A percentile compares a stretch with the other conserved stretches of the same genome.
Evolutionary conservation across 1,140 invertebrate species (phyloP).

Genomic region (Pseudomyrmex concolor): DNA sequence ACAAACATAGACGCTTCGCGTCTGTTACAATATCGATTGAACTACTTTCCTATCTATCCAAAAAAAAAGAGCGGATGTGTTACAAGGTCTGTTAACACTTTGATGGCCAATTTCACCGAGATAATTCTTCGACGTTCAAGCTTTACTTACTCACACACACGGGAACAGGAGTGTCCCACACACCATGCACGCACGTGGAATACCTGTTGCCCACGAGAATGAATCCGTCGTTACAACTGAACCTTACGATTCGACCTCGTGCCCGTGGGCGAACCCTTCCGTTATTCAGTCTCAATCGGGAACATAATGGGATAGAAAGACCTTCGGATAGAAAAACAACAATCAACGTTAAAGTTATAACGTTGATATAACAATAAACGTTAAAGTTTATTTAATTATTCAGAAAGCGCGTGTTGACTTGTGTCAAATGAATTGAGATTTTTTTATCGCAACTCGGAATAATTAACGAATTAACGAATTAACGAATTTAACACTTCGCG

Average conservation of each 20-base stretch:
- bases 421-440: too few species aligned
- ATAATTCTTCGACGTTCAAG: neutral
- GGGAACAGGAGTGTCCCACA: conserved; percentile 87
- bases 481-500: too few species aligned
- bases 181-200: conserved; percentile 86
- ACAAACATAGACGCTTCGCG: too few species aligned
- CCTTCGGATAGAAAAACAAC: conserved; percentile 54
- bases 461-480: too few species aligned
- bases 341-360: neutral
- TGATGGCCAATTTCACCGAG: neutral
- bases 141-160: conserved; percentile 88
- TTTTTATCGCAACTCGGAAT: too few species aligned
- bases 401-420: too few species aligned
- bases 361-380: too few species aligned
- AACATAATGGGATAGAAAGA: conserved; percentile 69
- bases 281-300: conserved; percentile 75
- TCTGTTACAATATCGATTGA: neutral
- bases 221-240: conserved; percentile 86
- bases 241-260: conserved; percentile 85
- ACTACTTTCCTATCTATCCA: neutral
- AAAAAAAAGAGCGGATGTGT: neutral
- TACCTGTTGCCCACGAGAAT: conserved; percentile 87
- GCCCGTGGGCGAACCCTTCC: conserved; percentile 76
- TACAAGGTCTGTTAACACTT: neutral
- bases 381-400: neutral